These are phyloP conservation scores for Lophotis ruficrista DNA, from an alignment of 2,113 vertebrate species.

Conservation along the genomic window DNA sequence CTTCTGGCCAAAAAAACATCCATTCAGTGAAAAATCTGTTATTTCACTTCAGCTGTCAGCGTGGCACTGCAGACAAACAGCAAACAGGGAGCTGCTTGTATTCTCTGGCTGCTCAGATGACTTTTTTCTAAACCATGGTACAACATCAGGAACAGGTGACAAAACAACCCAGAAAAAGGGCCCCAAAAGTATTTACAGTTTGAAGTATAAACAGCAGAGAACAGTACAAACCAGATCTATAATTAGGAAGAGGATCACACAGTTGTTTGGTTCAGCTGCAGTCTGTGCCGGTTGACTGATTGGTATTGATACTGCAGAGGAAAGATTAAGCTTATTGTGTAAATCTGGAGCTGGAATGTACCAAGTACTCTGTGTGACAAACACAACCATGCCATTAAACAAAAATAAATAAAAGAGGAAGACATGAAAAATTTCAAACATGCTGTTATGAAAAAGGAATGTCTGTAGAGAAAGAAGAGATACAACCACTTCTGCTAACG, in stretches of 20 bases:
- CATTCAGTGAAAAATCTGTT: not conserved
- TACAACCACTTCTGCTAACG: rapidly evolving
- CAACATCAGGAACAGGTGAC: not conserved
- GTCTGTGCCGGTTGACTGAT: not conserved
- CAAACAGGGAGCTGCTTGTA: not conserved
- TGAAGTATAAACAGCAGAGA: not conserved
- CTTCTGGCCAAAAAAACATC: not conserved
- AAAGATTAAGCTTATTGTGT: not conserved
- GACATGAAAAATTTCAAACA: not conserved
- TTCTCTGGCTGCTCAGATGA: not conserved
- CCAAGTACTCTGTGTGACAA: not conserved
- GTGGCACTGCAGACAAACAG: not conserved
- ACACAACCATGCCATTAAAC: not conserved
- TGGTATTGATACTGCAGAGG: not conserved
- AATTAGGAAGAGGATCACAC: not conserved
- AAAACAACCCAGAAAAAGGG: not conserved
- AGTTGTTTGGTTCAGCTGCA: not conserved
- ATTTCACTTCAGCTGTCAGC: not conserved
- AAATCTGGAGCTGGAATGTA: not conserved
- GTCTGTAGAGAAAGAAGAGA: not conserved
- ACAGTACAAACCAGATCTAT: not conserved
- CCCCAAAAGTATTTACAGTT: not conserved
- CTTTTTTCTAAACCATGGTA: not conserved
- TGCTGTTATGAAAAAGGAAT: not conserved
- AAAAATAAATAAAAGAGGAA: not conserved